Base-by-base conservation (phyloP, 1,140 invertebrate species). In the Drosophila subpulchrella region DNA sequence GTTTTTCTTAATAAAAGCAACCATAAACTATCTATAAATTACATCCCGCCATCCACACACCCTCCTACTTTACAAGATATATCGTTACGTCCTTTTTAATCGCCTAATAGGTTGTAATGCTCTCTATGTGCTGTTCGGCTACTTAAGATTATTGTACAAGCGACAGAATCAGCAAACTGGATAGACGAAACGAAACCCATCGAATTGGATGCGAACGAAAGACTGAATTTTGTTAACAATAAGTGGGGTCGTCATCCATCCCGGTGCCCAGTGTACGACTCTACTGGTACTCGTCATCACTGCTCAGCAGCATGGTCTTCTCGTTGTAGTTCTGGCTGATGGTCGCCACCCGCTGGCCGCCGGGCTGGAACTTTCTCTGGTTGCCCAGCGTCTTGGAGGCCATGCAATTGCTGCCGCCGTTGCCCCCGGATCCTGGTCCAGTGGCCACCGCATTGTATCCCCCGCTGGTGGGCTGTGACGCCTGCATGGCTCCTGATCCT, bases 221-320 rank as follows among this genome's bases (percentile, higher is more conserved):
- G 46, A 63, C 12, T 44, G 48, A 66, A 59, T 44, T 79, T 50
- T 34, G 46, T 15, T 60, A 75, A 71, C 79, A 72, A 72, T 74
- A 65, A 55, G 65, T 41, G 30, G 47, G 24, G 24, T 38, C 15
- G 24, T 38, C 15, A n/a, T 17, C 38, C 13, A 11, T 71, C 55
- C n/a, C 13, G 3, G 7, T 7, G 12, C 46, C 24, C 24, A 8
- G 12, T 24, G 32, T 27, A n/a, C 51, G 32, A 24, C 46, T 89
- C 74, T 94, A 98, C 94, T 98, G 97, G 93, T 98, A 98, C 93
- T 99, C 98, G 93, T 99, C 98, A 92, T 99, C 98, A 62, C 98
- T 98, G 93, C 97, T 98, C 61, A 99, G 94, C 56, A 99, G 94
- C 94, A 98, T 98, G 20, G 98, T 98, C 93, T 99, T 99, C 93